A percentile compares a stretch with the other conserved stretches of the same genome.
Evolutionary conservation across 2,113 vertebrate genomes (phyloP).

Genomic region (Melanerpes aurifrons): DNA sequence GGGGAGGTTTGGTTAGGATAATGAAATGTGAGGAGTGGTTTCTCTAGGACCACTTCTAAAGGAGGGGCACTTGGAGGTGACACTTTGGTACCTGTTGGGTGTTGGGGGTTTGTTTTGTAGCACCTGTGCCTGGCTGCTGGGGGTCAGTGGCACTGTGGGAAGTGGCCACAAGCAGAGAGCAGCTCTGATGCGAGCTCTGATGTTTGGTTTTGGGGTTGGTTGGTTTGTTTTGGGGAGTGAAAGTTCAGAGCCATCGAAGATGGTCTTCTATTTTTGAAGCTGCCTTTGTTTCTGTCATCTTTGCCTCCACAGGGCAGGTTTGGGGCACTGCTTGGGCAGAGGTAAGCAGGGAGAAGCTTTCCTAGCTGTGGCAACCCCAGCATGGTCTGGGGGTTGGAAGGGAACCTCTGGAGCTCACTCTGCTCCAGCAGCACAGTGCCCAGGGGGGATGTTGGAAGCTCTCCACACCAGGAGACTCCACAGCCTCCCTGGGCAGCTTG

Average conservation of each 20-base stretch:
- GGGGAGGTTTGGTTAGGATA: background rate
- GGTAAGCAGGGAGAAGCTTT: background rate
- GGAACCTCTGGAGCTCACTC: too few species aligned
- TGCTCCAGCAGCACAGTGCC: too few species aligned
- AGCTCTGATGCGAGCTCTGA: constrained; percentile 7
- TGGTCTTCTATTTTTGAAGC: background rate
- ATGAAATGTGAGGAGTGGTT: too few species aligned
- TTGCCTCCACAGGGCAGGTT: background rate
- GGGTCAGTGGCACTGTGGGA: background rate
- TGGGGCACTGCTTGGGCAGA: background rate
- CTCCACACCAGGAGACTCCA: too few species aligned
- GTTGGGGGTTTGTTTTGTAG: constrained; percentile 4
- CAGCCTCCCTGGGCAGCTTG: too few species aligned
- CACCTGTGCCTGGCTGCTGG: constrained; percentile 30
- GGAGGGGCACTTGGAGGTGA: background rate
- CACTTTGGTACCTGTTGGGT: background rate
- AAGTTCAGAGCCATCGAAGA: background rate
- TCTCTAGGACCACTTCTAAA: too few species aligned
- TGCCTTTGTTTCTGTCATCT: background rate
- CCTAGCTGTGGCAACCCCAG: background rate
- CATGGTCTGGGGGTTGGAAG: too few species aligned
- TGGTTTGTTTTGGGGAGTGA: background rate
- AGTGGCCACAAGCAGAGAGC: background rate
- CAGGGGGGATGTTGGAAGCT: too few species aligned
- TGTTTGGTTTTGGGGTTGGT: background rate